Evolutionary conservation across 1,140 invertebrate species (phyloP).

Genomic region (Calephelis virginiensis): DNA sequence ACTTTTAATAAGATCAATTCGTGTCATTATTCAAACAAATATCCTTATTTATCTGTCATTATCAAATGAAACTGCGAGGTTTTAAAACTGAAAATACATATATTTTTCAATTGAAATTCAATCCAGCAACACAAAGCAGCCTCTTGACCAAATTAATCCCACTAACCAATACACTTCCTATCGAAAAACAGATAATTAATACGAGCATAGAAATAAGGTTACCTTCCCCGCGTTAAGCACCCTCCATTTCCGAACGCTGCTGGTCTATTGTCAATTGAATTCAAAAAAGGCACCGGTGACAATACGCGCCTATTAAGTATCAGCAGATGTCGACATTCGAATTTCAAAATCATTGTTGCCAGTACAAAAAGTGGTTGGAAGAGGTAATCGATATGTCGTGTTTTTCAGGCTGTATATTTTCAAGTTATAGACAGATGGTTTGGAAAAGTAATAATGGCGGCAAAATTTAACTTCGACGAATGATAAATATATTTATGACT

Average conservation of each 20-base stretch:
- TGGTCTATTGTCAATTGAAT: constrained; percentile 51
- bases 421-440: background rate
- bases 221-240: constrained; percentile 35
- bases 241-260: constrained; percentile 42
- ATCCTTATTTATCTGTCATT: too few relatives aligned
- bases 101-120: constrained; percentile 1
- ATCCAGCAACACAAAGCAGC: constrained; percentile 4
- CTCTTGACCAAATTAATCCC: constrained; percentile 3
- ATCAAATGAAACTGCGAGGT: background rate
- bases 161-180: constrained; percentile 20
- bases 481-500: too few relatives aligned
- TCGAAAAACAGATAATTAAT: constrained; percentile 34
- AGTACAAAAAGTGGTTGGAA: constrained; percentile 49
- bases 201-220: constrained; percentile 35
- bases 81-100: background rate
- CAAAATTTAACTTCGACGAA: background rate
- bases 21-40: too few relatives aligned
- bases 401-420: constrained; percentile 25
- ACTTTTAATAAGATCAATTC: too few relatives aligned
- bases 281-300: constrained; percentile 60
- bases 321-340: constrained; percentile 62
- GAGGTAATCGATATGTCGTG: constrained; percentile 42
- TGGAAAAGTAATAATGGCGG: background rate
- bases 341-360: constrained; percentile 62
- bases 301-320: constrained; percentile 64